These are phyloP conservation scores for Ctena decussata DNA, from an alignment of 2,888 invertebrate species.

Conservation along the genomic window DNA sequence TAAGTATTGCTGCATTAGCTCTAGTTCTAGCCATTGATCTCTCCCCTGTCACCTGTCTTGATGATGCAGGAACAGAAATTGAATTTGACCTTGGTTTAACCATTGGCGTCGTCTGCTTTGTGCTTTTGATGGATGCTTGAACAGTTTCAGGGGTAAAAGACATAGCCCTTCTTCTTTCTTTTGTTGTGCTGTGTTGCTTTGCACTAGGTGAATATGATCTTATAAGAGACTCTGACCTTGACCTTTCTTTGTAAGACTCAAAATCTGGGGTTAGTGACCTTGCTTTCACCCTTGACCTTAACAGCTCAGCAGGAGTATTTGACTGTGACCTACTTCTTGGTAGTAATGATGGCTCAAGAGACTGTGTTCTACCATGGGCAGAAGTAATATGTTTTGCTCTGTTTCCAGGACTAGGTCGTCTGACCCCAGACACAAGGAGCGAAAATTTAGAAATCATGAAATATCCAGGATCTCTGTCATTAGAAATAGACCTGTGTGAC, in stretches of 20 bases:
- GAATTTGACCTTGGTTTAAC: conserved; percentile 54
- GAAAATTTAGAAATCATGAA: conserved; percentile 61
- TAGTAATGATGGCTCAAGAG: conserved; percentile 28
- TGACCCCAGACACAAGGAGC: conserved; percentile 44
- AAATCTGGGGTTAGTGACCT: conserved; percentile 39
- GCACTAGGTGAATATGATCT: not conserved
- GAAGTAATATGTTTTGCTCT: too few species aligned
- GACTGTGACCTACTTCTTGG: not conserved
- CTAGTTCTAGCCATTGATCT: not conserved
- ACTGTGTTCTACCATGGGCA: conserved; percentile 18
- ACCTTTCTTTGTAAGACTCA: conserved; percentile 2
- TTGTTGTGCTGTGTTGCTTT: not conserved
- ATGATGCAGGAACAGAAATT: conserved; percentile 34
- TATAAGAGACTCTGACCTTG: conserved; percentile 28
- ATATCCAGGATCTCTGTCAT: conserved; percentile 57
- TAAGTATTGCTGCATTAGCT: not conserved
- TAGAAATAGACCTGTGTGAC: conserved; percentile 28
- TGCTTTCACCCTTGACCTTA: conserved; percentile 5
- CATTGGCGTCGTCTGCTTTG: not conserved
- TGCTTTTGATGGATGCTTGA: not conserved
- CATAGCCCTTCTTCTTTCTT: not conserved
- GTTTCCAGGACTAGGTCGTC: conserved; percentile 1
- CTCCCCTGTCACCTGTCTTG: not conserved
- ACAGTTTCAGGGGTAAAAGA: conserved; percentile 15
- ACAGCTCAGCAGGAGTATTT: not conserved